Percentiles rank a stretch among this genome's conserved stretches.
Evolutionary conservation across 2,113 vertebrate genomes (phyloP).

Genomic region (Orycteropus afer): DNA sequence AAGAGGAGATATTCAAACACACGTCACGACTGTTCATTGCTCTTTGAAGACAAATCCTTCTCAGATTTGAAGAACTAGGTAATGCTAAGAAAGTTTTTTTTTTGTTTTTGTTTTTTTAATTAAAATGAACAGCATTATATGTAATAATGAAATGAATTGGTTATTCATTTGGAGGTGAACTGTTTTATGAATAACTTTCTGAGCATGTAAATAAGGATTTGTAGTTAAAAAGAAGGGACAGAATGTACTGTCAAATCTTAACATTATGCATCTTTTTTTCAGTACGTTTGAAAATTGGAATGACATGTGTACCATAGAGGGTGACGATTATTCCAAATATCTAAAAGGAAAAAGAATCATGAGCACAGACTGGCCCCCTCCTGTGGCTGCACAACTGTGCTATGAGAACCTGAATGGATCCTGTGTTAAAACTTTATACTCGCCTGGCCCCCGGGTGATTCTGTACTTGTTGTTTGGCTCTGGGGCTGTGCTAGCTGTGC

Average conservation of each 20-base stretch:
- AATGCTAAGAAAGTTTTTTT: not conserved
- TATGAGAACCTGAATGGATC: constrained; percentile 37
- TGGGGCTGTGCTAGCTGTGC: constrained; percentile 18
- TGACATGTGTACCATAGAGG: no score
- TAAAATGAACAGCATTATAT: not conserved
- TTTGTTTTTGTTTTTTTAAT: not conserved
- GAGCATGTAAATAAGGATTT: not conserved
- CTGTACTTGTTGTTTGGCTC: constrained; percentile 31
- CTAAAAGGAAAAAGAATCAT: not conserved
- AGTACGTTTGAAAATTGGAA: not conserved
- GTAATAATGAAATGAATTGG: not conserved
- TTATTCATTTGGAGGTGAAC: not conserved
- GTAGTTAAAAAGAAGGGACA: not conserved
- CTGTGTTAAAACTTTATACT: constrained; percentile 39
- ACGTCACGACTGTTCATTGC: no score
- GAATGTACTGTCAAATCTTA: not conserved
- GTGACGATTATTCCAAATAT: not conserved
- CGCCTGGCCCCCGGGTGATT: not conserved
- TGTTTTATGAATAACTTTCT: not conserved
- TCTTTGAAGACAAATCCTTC: not conserved
- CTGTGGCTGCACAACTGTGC: not conserved
- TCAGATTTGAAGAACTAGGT: not conserved
- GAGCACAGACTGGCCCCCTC: not conserved
- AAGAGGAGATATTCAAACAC: not conserved
- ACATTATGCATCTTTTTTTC: not conserved